A percentile compares a stretch with the other conserved stretches of the same genome.
Conservation (phyloP, 2,113 vertebrate genomes). For the Trinectes maculatus region DNA sequence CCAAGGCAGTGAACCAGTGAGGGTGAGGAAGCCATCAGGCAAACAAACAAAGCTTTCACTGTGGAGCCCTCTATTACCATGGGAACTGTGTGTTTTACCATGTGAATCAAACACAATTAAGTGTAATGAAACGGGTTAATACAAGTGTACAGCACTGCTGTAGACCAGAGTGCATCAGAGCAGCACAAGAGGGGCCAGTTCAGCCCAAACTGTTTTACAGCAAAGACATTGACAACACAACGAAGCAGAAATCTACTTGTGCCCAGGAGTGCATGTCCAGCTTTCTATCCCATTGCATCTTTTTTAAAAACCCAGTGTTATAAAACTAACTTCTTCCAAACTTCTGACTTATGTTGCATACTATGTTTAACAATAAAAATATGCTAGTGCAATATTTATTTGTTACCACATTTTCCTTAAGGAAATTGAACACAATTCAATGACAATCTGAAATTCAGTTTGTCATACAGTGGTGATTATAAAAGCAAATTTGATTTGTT, state of each 20-base stretch:
- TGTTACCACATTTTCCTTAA: conserved; percentile 28
- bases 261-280: background rate
- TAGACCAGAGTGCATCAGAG: conserved; percentile 27
- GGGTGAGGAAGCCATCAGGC: conserved; percentile 54
- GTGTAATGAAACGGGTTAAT: conserved; percentile 53
- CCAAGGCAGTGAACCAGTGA: conserved; percentile 54
- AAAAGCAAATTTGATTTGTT: too few relatives aligned
- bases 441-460: conserved; percentile 10
- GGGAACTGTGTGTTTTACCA: conserved; percentile 70
- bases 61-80: conserved; percentile 55
- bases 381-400: too few relatives aligned
- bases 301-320: conserved; percentile 32
- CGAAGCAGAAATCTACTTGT: background rate
- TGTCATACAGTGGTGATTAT: conserved; percentile 34
- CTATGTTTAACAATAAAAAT: conserved; percentile 27
- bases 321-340: background rate
- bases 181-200: conserved; percentile 8
- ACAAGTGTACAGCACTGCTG: conserved; percentile 45
- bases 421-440: conserved; percentile 29
- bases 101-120: conserved; percentile 69
- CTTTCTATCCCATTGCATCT: background rate
- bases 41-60: conserved; percentile 72
- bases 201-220: conserved; percentile 5
- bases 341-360: conserved; percentile 22
- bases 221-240: background rate